A percentile compares a stretch with the other conserved stretches of the same genome.
Evolutionary conservation across 2,888 invertebrate genomes (phyloP).

Genomic region (Papilio gigon): DNA sequence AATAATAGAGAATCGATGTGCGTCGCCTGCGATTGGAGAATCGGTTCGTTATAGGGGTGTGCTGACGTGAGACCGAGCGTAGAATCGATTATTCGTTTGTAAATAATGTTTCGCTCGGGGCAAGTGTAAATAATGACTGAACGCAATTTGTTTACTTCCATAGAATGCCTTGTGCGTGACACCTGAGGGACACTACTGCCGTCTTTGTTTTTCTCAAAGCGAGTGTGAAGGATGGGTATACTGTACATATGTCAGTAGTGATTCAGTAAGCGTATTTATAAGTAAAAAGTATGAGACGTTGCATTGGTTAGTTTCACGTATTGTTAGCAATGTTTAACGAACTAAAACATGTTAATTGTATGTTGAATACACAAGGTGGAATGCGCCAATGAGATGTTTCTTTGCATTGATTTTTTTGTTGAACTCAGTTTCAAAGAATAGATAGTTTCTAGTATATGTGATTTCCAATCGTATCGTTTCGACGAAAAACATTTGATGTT

Average conservation of each 20-base stretch:
- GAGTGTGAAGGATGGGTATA: background rate
- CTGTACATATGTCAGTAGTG: background rate
- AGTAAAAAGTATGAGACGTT: background rate
- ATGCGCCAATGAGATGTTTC: conserved; percentile 1
- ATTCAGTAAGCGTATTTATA: background rate
- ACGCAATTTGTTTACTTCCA: conserved; percentile 32
- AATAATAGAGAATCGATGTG: conserved; percentile 65
- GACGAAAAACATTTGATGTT: background rate
- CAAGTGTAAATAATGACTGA: conserved; percentile 50
- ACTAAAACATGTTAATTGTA: background rate
- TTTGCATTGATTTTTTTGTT: background rate
- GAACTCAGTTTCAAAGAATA: background rate
- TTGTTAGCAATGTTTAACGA: background rate
- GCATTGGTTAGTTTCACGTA: conserved; percentile 5
- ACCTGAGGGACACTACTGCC: background rate
- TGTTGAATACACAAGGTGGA: background rate
- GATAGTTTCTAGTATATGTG: background rate
- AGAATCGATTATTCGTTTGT: conserved; percentile 68
- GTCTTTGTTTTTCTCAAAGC: background rate
- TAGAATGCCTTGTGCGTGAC: background rate
- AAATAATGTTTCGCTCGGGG: conserved; percentile 62
- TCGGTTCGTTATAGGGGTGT: conserved; percentile 66
- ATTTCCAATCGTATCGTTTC: background rate
- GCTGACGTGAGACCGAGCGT: conserved; percentile 65
- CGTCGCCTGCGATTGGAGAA: conserved; percentile 63